Conservation (phyloP, 2,797 vertebrate genomes). For the Eleutherodactylus coqui region DNA sequence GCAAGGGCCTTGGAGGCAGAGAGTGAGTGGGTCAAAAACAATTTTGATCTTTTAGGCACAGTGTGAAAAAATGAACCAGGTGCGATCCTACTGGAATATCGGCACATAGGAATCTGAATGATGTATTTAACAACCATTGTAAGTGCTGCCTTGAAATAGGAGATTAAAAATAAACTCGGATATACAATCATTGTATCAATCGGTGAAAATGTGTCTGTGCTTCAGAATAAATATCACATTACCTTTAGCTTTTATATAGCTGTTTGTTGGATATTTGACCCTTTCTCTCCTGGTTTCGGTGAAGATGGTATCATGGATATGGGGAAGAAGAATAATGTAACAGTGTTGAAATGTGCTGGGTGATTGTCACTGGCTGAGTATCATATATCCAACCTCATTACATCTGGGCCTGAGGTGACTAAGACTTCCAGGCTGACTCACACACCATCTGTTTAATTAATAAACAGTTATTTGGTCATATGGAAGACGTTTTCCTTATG, state of each 20-base stretch:
- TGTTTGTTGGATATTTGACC: not conserved
- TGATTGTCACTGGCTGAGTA: not conserved
- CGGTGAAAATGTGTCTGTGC: not conserved
- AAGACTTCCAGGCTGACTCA: slow-evolving; percentile 19
- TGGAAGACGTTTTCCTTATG: slow-evolving; percentile 4
- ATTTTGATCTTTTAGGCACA: too few species aligned
- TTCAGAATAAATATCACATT: not conserved
- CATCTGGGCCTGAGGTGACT: slow-evolving; percentile 19
- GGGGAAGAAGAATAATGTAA: not conserved
- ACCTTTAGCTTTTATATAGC: not conserved
- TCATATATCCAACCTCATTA: slow-evolving; percentile 25
- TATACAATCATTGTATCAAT: too few species aligned
- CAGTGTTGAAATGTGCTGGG: not conserved
- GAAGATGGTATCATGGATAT: not conserved
- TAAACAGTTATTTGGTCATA: not conserved
- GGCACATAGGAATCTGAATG: too few species aligned
- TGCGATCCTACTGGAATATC: too few species aligned
- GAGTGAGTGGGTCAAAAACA: too few species aligned
- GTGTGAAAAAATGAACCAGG: too few species aligned
- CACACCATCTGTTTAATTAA: slow-evolving; percentile 50
- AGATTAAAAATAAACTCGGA: too few species aligned
- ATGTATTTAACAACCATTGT: too few species aligned
- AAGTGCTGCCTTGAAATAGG: too few species aligned
- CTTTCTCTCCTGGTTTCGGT: not conserved
- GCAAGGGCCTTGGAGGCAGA: too few species aligned